A percentile compares a stretch with the other conserved stretches of the same genome.
Conservation (phyloP, 2,113 vertebrate genomes). For the Brachirus orientalis region DNA sequence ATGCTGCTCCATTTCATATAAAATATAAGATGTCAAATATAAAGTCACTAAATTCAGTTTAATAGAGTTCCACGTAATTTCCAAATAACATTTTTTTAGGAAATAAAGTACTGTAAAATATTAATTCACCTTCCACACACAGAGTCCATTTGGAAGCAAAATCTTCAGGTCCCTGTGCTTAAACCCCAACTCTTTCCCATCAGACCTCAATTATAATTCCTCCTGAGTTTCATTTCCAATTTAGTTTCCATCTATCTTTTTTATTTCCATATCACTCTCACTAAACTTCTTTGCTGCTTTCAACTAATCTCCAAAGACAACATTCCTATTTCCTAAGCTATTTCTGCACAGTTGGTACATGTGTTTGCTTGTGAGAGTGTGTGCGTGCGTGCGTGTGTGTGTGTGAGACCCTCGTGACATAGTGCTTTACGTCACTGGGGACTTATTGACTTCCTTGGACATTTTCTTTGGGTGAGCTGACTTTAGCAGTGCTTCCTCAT, state of each 20-base stretch:
- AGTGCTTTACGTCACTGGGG: constrained; percentile 50
- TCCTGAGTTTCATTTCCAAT: constrained; percentile 19
- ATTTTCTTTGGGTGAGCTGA: constrained; percentile 61
- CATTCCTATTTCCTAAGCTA: constrained; percentile 20
- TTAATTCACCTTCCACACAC: not conserved
- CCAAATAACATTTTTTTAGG: no score
- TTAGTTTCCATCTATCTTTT: not conserved
- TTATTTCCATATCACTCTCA: constrained; percentile 20
- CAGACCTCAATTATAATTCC: constrained; percentile 22
- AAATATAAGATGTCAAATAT: not conserved
- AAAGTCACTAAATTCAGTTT: not conserved
- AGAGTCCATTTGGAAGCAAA: not conserved
- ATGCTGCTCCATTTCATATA: not conserved
- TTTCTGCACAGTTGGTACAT: constrained; percentile 1
- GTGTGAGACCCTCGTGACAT: constrained; percentile 59
- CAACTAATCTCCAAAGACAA: constrained; percentile 33
- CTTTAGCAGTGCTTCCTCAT: constrained; percentile 26
- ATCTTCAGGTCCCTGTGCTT: no score
- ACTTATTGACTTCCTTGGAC: constrained; percentile 55
- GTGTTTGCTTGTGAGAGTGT: constrained; percentile 10
- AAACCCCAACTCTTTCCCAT: not conserved
- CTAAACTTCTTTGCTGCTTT: constrained; percentile 29
- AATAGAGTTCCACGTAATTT: no score
- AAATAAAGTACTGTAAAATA: no score
- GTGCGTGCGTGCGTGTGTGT: constrained; percentile 20